These are phyloP conservation scores for Perca schrenkii DNA, from an alignment of 2,113 vertebrate genomes.

Conservation along the genomic window DNA sequence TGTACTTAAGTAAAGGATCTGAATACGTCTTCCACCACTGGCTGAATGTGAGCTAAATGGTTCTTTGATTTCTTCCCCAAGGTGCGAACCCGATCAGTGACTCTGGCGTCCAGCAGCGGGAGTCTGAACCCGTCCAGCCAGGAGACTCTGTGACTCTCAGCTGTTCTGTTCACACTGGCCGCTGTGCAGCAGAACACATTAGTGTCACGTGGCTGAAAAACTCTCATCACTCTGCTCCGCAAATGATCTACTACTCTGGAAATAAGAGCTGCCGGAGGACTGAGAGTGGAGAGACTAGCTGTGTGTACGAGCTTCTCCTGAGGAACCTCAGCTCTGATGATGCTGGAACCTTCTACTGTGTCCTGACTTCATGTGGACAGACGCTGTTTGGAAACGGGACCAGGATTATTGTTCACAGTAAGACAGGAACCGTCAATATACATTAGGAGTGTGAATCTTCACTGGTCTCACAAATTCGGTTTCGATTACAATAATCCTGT, in stretches of 20 bases:
- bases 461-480: too few species aligned
- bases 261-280: conserved; percentile 7
- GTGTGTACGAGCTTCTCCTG: conserved; percentile 37
- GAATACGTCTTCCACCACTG: too few species aligned
- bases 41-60: not conserved
- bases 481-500: too few species aligned
- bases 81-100: conserved; percentile 21
- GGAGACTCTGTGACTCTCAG: conserved; percentile 53
- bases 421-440: not conserved
- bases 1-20: too few species aligned
- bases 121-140: conserved; percentile 4
- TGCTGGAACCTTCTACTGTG: conserved; percentile 56
- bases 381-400: conserved; percentile 42
- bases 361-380: conserved; percentile 52
- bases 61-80: not conserved
- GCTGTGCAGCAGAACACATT: conserved; percentile 41
- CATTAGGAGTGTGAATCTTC: too few species aligned
- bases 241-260: conserved; percentile 45
- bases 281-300: conserved; percentile 15
- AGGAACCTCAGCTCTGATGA: conserved; percentile 43
- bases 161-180: conserved; percentile 41
- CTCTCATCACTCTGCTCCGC: conserved; percentile 26
- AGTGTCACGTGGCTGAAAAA: conserved; percentile 54
- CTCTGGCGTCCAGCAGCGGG: conserved; percentile 29
- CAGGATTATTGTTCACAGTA: conserved; percentile 17